A percentile compares a stretch with the other conserved stretches of the same genome.
Conservation (phyloP, 2,113 vertebrate genomes). For the Ariopsis seemanni region DNA sequence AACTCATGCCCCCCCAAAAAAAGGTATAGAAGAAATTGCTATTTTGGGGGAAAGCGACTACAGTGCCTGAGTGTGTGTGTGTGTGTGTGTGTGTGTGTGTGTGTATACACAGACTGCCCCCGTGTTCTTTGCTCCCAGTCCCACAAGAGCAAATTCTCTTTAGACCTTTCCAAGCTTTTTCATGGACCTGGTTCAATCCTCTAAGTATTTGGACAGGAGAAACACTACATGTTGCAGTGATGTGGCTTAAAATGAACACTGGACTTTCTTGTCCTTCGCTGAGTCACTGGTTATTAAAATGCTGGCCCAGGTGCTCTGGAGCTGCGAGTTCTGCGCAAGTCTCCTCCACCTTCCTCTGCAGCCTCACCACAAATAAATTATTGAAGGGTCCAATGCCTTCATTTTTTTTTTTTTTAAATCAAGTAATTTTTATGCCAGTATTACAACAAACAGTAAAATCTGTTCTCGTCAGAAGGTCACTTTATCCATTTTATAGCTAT, state of each 20-base stretch:
- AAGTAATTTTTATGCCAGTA: not conserved
- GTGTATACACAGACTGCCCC: not conserved
- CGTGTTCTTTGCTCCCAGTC: not conserved
- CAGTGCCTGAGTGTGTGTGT: not conserved
- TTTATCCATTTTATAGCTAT: not conserved
- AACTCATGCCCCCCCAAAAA: not conserved
- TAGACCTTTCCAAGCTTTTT: not conserved
- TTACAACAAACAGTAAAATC: not conserved
- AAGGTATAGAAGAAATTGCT: not conserved
- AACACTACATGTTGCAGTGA: not conserved
- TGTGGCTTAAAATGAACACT: constrained; percentile 10
- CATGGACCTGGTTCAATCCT: not conserved
- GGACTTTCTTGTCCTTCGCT: not conserved
- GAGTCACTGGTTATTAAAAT: not conserved
- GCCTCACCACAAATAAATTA: not conserved
- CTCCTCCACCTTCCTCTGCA: not conserved
- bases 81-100: not conserved
- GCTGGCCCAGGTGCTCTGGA: not conserved
- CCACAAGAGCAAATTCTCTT: not conserved
- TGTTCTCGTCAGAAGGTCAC: not conserved
- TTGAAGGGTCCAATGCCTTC: not conserved
- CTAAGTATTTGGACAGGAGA: not conserved
- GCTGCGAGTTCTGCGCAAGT: not conserved
- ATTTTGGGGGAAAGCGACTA: not conserved
- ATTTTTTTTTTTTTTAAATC: too few relatives aligned